Evolutionary conservation across 2,888 invertebrate species (phyloP).

Genomic region (Stomorhina lunata): DNA sequence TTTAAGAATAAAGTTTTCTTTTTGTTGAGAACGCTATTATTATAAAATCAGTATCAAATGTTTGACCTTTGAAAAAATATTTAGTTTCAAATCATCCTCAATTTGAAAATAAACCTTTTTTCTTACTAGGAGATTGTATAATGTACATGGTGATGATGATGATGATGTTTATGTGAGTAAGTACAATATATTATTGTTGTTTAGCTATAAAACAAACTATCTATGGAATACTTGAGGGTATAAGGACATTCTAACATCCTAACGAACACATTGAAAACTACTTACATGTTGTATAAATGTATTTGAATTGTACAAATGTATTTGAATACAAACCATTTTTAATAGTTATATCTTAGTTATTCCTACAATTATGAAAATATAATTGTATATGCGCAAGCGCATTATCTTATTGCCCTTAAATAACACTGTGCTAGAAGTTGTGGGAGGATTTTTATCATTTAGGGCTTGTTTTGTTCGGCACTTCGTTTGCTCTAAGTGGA

Average conservation of each 20-base stretch:
- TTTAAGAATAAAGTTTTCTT: too few species aligned
- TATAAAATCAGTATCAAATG: too few species aligned
- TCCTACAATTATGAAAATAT: slow-evolving; percentile 37
- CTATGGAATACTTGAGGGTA: neutral
- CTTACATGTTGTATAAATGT: neutral
- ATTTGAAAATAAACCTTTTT: too few species aligned
- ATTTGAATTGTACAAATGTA: neutral
- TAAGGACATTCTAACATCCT: neutral
- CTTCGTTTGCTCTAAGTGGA: too few species aligned
- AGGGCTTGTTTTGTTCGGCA: too few species aligned
- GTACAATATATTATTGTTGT: slow-evolving; percentile 34
- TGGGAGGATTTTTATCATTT: too few species aligned
- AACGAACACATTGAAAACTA: neutral
- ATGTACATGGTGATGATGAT: neutral
- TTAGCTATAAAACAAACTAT: too few species aligned
- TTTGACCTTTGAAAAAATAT: too few species aligned
- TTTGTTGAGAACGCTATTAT: too few species aligned
- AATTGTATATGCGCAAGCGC: slow-evolving; percentile 53
- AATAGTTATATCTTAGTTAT: slow-evolving; percentile 9
- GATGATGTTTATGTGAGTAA: neutral
- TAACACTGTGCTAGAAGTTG: too few species aligned
- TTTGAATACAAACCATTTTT: neutral
- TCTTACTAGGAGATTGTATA: neutral
- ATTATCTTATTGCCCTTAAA: slow-evolving; percentile 53
- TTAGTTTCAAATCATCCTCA: too few species aligned